Percentiles rank a stretch among this genome's conserved stretches.
phyloP scores from a whole-genome alignment of 2,888 invertebrate genomes.

The Ectemnius cavifrons region DNA sequence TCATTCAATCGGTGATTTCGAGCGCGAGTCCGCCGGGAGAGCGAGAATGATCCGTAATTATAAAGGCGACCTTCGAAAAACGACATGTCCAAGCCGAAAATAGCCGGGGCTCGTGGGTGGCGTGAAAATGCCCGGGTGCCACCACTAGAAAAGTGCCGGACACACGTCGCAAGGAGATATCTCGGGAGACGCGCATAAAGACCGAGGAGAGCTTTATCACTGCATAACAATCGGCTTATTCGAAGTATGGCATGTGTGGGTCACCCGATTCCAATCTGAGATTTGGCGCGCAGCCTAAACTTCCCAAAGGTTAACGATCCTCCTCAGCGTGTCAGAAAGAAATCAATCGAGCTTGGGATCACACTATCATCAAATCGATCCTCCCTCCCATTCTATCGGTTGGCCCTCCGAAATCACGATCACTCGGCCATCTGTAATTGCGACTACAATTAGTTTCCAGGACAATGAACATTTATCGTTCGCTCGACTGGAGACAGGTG shows the following conservation, averaged over 20 bases:
- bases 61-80: slow-evolving; percentile 45
- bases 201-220: slow-evolving; percentile 41
- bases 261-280: slow-evolving; percentile 74
- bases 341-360: slow-evolving; percentile 47
- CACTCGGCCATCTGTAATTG: too few species aligned
- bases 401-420: too few species aligned
- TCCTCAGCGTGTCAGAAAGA: slow-evolving; percentile 38
- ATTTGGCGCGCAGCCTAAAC: slow-evolving; percentile 74
- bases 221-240: slow-evolving; percentile 62
- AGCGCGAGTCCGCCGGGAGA: slow-evolving; percentile 30
- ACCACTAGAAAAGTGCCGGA: slow-evolving; percentile 32
- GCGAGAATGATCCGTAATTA: slow-evolving; percentile 48
- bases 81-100: slow-evolving; percentile 42
- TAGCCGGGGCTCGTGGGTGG: slow-evolving; percentile 51
- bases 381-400: background rate
- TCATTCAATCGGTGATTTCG: slow-evolving; percentile 35
- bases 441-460: too few species aligned
- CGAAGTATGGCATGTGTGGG: slow-evolving; percentile 63
- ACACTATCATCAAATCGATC: slow-evolving; percentile 4
- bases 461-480: too few species aligned
- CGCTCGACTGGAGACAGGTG: background rate
- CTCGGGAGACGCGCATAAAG: background rate
- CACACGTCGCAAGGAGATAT: slow-evolving; percentile 22
- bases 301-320: slow-evolving; percentile 76
- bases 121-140: slow-evolving; percentile 21